Evolutionary conservation across 37 sponge, comb jelly and placozoan genomes (phyloP).

Genomic region (Aphrocallistes beatrix): DNA sequence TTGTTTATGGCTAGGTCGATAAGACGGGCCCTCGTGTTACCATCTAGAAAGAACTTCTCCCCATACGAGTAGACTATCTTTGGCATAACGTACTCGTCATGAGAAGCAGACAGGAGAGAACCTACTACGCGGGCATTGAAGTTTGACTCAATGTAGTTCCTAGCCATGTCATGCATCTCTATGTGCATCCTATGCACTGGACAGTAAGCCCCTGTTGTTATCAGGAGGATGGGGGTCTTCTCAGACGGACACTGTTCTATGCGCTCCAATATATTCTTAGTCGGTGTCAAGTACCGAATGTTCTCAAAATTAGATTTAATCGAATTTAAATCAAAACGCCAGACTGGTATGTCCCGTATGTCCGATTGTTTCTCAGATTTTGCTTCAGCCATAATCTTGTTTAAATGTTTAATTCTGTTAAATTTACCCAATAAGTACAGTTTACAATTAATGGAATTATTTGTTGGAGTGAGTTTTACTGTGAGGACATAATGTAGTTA

Average conservation of each 20-base stretch:
- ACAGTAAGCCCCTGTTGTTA: conserved; percentile 8
- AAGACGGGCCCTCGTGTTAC: background rate
- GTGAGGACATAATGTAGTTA: too few species aligned
- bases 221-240: conserved; percentile 4
- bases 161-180: conserved; percentile 9
- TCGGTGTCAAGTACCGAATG: background rate
- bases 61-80: background rate
- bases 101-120: conserved; percentile 14
- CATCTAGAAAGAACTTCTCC: background rate
- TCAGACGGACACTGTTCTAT: background rate
- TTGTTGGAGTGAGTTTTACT: too few species aligned
- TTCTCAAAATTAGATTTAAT: background rate
- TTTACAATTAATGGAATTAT: too few species aligned
- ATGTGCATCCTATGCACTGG: conserved; percentile 10
- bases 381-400: too few species aligned
- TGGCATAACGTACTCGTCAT: background rate
- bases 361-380: too few species aligned
- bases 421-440: too few species aligned
- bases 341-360: too few species aligned
- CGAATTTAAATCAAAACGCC: too few species aligned
- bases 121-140: conserved; percentile 10
- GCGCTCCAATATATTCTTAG: background rate
- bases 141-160: background rate
- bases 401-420: too few species aligned
- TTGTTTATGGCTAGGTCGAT: background rate